These are phyloP conservation scores for Drosophila kikkawai DNA, from an alignment of 1,140 invertebrate species.

Conservation along the genomic window DNA sequence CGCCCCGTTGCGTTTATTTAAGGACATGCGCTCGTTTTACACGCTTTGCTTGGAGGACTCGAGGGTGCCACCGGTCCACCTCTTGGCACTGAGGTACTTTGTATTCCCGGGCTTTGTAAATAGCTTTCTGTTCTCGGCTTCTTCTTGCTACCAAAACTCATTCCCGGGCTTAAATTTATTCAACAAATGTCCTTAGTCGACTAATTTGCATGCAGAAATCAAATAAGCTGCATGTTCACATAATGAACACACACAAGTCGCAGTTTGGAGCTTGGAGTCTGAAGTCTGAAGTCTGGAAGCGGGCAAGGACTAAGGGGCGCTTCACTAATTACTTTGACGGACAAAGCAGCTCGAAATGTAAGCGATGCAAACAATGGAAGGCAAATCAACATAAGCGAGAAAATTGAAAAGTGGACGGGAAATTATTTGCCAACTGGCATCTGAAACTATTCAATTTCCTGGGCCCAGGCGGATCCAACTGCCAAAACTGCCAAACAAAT, in stretches of 20 bases:
- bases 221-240: slow-evolving; percentile 77
- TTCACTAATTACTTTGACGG: slow-evolving; percentile 82
- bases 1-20: slow-evolving; percentile 61
- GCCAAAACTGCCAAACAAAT: slow-evolving; percentile 52
- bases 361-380: slow-evolving; percentile 72
- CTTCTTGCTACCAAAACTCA: slow-evolving; percentile 37
- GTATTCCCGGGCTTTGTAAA: slow-evolving; percentile 47
- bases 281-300: slow-evolving; percentile 5
- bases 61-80: slow-evolving; percentile 22
- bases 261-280: background rate
- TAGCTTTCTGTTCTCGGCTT: slow-evolving; percentile 64
- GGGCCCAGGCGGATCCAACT: slow-evolving; percentile 17
- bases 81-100: slow-evolving; percentile 29
- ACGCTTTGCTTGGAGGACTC: slow-evolving; percentile 65
- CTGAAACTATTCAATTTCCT: slow-evolving; percentile 82
- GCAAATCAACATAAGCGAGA: slow-evolving; percentile 71
- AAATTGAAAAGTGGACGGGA: slow-evolving; percentile 69
- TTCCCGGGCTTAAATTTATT: slow-evolving; percentile 68
- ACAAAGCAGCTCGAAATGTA: slow-evolving; percentile 71
- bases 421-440: slow-evolving; percentile 76
- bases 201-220: slow-evolving; percentile 82
- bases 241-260: slow-evolving; percentile 61
- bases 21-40: slow-evolving; percentile 76
- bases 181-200: slow-evolving; percentile 75
- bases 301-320: slow-evolving; percentile 62